Base-by-base conservation (phyloP, 1,140 invertebrate genomes). In the Macrotrachela quadricornifera region DNA sequence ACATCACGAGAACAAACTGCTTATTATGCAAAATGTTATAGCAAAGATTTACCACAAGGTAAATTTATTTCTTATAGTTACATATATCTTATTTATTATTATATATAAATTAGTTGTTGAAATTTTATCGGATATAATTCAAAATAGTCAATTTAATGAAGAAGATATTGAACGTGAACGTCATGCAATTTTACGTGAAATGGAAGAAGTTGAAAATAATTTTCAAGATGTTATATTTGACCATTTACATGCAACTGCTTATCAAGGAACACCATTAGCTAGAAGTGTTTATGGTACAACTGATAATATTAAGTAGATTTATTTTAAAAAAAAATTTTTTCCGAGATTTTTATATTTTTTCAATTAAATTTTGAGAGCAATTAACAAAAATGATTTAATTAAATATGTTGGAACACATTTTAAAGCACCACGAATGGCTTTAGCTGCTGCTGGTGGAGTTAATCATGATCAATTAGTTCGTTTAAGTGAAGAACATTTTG, bases 221-320 rank as follows among this genome's bases (percentile, higher is more conserved):
- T 73, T 96, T n/a, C 91, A 99, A 71, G 94, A 99, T 73, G 91
- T 99, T 52, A 88, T 97, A 6, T 99, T 99, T 67, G 94, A 99
- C 73, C 85, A 97, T 68, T 76, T 99, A 15, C 94, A 99, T 67
- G 77, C 87, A 1, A 82, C 80, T 18, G 94, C 94, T 6, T 99
- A 82, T 70, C 84, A 91, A 70, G 88, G 86, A 37, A 95, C 90
- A 41, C 80, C 92, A 40, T 72, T 99, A 37, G 88, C 90, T 8
- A 78, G 86, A 56, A 99, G 94, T 13, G 99, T 99, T 66, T 76
- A 99, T 48, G 94, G 94, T 56, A 91, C 94, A 36, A 87, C 85
- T 57, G 79, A 94, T 67, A 97, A 97, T 63, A 97, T 99, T 57
- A 82, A 87, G 57, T 80, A 80, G 6, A 90, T 99, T 60, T 79